Evolutionary conservation across 2,113 vertebrate genomes (phyloP), one percentile per base, ranked within the genome.

Genomic region (Austrofundulus limnaeus): DNA sequence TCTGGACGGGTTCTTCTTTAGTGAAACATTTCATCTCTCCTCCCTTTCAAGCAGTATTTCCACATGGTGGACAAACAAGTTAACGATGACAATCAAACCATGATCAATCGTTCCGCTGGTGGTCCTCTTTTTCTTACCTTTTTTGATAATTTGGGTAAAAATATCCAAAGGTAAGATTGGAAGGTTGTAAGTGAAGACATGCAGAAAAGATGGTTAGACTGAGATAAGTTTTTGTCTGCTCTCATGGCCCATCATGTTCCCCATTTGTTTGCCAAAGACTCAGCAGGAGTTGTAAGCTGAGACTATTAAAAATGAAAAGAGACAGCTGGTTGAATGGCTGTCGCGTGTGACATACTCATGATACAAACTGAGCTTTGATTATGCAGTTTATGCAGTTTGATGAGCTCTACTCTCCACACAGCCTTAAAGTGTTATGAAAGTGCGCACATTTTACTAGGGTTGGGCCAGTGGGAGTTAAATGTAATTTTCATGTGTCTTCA

Each of bases 311-410:
- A 6, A 46, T 17, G 39, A 39, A 25, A n/a, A 31, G 47, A 62
- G 52, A 1, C 45, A 37, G 43, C 37, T 15, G n/a, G 43, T 17
- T n/a, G 31, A 60, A 43, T 34, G 34, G 38, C 48, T 51, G 16
- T 16, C 12, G n/a, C n/a, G 42, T 23, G 19, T 47, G 37, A n/a
- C 39, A 43, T 20, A 11, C 23, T 49, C 24, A 61, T 64, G 34
- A 50, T 53, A 28, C 17, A 23, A 77, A 52, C 6, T 23, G 14
- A 48, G 37, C 46, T 70, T 47, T 66, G 37, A 54, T 61, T 50
- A 66, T 39, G 60, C 52, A 55, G 11, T 31, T 47, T 4, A 37
- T 62, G 28, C 28, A 48, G 13, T 53, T 37, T 61, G 37, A 61
- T 48, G 31, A 52, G 46, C 60, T 62, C 17, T 54, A 49, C 41